Evolutionary conservation across 2,888 invertebrate genomes (phyloP), one percentile per base, ranked within the genome.

Genomic region (Phengaris arion): DNA sequence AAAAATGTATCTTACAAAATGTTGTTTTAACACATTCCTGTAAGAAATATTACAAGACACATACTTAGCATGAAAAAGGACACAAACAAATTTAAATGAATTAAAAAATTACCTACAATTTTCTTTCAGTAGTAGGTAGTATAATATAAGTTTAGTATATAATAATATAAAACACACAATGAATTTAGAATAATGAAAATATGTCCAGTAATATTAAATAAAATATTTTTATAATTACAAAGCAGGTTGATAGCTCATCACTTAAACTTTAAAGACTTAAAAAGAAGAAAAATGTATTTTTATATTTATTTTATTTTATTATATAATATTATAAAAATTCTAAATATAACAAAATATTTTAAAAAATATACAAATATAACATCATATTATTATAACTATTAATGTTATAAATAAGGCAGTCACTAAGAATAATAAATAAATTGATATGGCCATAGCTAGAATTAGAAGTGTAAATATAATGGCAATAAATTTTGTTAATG

Each of bases 1-100:
- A 82, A 85, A 88, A 85, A 85, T 85, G 85, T 85, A 70, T 52
- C 54, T 64, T 35, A 64, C 15, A 64, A 22, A 35, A 64, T 35
- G 45, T 45, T 64, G 35, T 13, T 64, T 12, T 64, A 45, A 12
- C 35, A 64, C 13, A 64, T 64, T 35, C 64, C 35, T 22, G 35
- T 64, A 13, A 12, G 6, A 45, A 45, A 45, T 64, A 10, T 35
- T 64, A 6, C 35, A 12, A 35, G 35, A 12, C 35, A 35, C 35
- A 35, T 64, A 4, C 10, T 64, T 35, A 6, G 0, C 8, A 8
- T 3, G n/a, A 22, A 3, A 59, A 7, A 59, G 15, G 59, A 59
- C 15, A 22, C n/a, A 57, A n/a, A 55, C 7, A 54, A 13, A 13
- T 13, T 6, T 13, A 54, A 54, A 54, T 35, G 3, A 35, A 35